Evolutionary conservation across 2,113 vertebrate species (phyloP).

Genomic region (Thamnophis sirtalis): DNA sequence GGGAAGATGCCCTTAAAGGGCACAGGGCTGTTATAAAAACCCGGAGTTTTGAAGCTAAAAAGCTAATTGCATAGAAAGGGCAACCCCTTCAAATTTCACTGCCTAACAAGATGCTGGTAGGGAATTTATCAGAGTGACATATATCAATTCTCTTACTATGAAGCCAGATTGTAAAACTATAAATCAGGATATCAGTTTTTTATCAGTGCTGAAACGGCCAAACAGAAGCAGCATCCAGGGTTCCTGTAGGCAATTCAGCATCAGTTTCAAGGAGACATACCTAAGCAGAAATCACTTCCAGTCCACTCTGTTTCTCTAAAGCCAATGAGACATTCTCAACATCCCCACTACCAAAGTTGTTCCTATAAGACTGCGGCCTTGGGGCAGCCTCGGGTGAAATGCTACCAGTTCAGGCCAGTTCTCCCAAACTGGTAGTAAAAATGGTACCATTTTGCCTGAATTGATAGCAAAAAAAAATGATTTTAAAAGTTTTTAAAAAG

Average conservation of each 20-base stretch:
- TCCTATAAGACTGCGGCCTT: not conserved
- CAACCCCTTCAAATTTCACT: not conserved
- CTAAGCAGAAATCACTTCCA: not conserved
- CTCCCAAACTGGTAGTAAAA: no score
- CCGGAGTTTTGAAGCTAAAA: not conserved
- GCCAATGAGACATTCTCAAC: not conserved
- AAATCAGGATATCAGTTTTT: not conserved
- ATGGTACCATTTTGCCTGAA: no score
- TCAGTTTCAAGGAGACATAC: not conserved
- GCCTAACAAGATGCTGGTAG: not conserved
- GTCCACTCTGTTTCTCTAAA: not conserved
- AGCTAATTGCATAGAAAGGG: not conserved
- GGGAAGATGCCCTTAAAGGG: not conserved
- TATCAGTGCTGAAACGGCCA: not conserved
- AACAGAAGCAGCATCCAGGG: not conserved
- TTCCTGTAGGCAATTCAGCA: not conserved
- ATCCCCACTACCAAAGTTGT: not conserved
- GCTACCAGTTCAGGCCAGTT: no score
- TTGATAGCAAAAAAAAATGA: no score
- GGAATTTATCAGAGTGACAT: not conserved
- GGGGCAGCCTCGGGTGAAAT: not conserved
- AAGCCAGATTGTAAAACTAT: not conserved
- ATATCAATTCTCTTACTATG: not conserved
- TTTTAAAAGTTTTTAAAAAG: no score
- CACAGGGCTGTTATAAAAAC: not conserved